Evolutionary conservation across 2,797 vertebrate genomes (phyloP), one percentile per base, ranked within the genome.

Genomic region (Hafferia zeledoni): DNA sequence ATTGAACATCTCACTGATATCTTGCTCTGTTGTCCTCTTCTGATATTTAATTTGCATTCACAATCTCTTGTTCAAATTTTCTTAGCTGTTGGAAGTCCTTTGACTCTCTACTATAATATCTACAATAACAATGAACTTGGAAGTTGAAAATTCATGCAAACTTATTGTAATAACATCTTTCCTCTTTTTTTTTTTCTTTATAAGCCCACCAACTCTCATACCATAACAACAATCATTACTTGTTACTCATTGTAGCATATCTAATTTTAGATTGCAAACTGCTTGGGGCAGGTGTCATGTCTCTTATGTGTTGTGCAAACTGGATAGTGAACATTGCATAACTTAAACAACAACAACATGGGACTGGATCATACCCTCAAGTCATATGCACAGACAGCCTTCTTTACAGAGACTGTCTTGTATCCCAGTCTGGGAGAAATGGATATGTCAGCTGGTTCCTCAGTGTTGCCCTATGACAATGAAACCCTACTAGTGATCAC

Each of bases 211-310:
- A 79, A 20, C 17, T 89, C 41, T 80, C 60, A 44, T 10, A 31
- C 24, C 9, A 9, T 24, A 86, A 65, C n/a, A 83, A 74, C 89
- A 83, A 50, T 74, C 41, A 68, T 92, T 60, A 83, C 37, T 60
- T 89, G 37, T 85, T 83, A 83, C 24, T 79, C 60, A 52, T 6
- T 83, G 37, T 74, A 89, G 60, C 41, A 63, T 83, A 83, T 30
- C 41, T 85, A 94, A 95, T 85, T 94, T 83, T 70, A 89, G 78
- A 85, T 47, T 87, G n/a, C 9, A 85, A 57, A 92, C 41, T 90
- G 89, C 94, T 93, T 80, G 71, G 56, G 83, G 92, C 68, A 89
- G 56, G 68, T 84, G 75, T 92, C 83, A 46, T 41, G 61, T 80
- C 60, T 93, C 41, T 79, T 43, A 68, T 4, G 6, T 15, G 12